These are phyloP conservation scores for Heterohyrax brucei DNA, from an alignment of 2,797 vertebrate species.

Conservation along the genomic window DNA sequence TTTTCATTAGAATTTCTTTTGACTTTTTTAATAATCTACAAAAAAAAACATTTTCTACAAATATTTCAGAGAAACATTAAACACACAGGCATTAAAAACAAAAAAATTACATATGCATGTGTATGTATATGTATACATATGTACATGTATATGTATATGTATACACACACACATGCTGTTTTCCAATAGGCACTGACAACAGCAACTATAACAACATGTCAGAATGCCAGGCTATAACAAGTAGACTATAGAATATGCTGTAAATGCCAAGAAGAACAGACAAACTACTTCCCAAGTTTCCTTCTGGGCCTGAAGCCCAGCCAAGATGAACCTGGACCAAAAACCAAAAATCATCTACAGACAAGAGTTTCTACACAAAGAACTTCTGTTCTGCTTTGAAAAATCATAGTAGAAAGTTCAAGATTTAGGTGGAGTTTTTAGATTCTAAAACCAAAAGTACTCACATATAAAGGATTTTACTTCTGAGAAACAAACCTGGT, in stretches of 20 bases:
- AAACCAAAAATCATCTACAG: background rate
- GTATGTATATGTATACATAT: too few species aligned
- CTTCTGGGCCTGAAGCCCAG: conserved; percentile 60
- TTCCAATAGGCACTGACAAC: background rate
- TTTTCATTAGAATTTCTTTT: background rate
- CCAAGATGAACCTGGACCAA: conserved; percentile 3
- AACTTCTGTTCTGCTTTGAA: conserved; percentile 50
- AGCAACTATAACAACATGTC: conserved; percentile 21
- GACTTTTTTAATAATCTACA: background rate
- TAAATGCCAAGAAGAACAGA: conserved; percentile 72
- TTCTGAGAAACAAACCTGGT: conserved; percentile 34
- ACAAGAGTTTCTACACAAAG: conserved; percentile 45
- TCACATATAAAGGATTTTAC: conserved; percentile 45
- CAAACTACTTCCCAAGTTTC: conserved; percentile 69
- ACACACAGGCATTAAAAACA: background rate
- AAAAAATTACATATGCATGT: background rate
- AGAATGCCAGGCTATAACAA: conserved; percentile 19
- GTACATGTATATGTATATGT: too few species aligned
- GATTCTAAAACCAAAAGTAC: background rate
- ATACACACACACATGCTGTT: background rate
- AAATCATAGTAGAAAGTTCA: background rate
- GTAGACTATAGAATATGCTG: conserved; percentile 44
- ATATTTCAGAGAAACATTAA: conserved; percentile 54
- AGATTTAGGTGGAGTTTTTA: conserved; percentile 11
- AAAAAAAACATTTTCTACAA: background rate